Evolutionary conservation across 1,140 invertebrate species (phyloP), one percentile per base, ranked within the genome.

Genomic region (Calephelis nemesis): DNA sequence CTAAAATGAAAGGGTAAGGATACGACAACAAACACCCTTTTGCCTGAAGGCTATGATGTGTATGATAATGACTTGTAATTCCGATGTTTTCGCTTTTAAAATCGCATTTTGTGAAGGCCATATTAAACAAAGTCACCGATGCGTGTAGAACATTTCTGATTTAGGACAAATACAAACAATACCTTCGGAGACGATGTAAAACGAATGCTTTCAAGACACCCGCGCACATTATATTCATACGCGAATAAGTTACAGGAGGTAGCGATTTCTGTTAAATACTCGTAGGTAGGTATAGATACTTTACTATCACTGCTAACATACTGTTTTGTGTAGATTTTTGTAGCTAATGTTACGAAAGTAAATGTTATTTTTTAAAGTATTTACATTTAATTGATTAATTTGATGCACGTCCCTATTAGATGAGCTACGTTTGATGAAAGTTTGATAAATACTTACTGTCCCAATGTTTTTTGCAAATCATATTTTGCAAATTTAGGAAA

Each of bases 51-150:
- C 87, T 88, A 75, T 77, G 83, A 77, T 85, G 81, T 87, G 81
- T 19, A 81, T 77, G 75, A 69, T 77, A 80, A 91, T 88, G 87
- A 89, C 84, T 88, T 85, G 85, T 88, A 87, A 85, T 88, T 88
- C 79, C 71, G 78, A 87, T 91, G 87, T 91, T 91, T 91, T 84
- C 85, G 79, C 78, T 88, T 79, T 90, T 91, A 88, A 91, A 90
- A 91, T 91, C 88, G 84, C 79, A 91, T 91, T 90, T 91, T 87
- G 87, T 91, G 81, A 81, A 69, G 74, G 71, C 76, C 76, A 79
- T 78, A 89, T 91, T 89, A 81, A 83, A 74, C 74, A 74, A 71
- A 85, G 73, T 76, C 81, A 84, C 69, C 72, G 83, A 75, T 71
- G 87, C 88, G 83, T 63, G 78, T 74, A 88, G 85, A 80, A 81